Evolutionary conservation across 1,140 invertebrate genomes (phyloP).

Genomic region (Drosophila eugracilis): DNA sequence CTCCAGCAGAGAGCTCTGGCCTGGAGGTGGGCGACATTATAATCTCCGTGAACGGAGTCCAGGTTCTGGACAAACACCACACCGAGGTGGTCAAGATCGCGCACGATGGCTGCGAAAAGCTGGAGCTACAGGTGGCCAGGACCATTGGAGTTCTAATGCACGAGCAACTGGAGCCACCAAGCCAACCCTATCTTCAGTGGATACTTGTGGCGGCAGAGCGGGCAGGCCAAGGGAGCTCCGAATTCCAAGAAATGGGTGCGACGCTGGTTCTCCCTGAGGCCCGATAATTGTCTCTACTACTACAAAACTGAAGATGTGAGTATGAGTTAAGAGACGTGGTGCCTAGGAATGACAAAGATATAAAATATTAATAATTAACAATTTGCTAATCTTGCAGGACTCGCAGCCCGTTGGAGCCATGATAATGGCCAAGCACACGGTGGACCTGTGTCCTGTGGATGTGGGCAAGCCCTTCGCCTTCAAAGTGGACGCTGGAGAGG

Average conservation of each 20-base stretch:
- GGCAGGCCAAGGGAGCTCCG: constrained; percentile 86
- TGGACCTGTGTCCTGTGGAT: constrained; percentile 85
- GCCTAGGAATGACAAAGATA: too few relatives aligned
- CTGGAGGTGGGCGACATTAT: constrained; percentile 97
- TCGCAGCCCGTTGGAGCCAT: constrained; percentile 95
- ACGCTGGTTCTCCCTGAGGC: constrained; percentile 95
- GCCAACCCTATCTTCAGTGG: constrained; percentile 90
- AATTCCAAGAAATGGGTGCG: constrained; percentile 92
- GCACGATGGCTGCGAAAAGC: constrained; percentile 92
- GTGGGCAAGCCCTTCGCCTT: constrained; percentile 87
- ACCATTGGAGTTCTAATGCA: constrained; percentile 92
- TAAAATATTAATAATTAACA: not conserved
- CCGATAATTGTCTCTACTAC: constrained; percentile 97
- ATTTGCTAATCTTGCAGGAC: constrained; percentile 86
- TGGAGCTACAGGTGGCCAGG: constrained; percentile 94
- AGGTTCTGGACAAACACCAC: constrained; percentile 95
- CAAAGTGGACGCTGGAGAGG: constrained; percentile 91
- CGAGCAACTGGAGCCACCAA: constrained; percentile 86
- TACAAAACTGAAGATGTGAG: constrained; percentile 95
- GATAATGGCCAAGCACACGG: constrained; percentile 93
- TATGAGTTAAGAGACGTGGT: constrained; percentile 22
- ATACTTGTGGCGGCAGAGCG: constrained; percentile 91
- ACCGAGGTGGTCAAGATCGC: constrained; percentile 97
- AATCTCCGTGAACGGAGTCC: constrained; percentile 95
- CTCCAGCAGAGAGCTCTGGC: constrained; percentile 95